Evolutionary conservation across 2,888 invertebrate species (phyloP), one percentile per base, ranked within the genome.

Genomic region (Tenthredo amoena): DNA sequence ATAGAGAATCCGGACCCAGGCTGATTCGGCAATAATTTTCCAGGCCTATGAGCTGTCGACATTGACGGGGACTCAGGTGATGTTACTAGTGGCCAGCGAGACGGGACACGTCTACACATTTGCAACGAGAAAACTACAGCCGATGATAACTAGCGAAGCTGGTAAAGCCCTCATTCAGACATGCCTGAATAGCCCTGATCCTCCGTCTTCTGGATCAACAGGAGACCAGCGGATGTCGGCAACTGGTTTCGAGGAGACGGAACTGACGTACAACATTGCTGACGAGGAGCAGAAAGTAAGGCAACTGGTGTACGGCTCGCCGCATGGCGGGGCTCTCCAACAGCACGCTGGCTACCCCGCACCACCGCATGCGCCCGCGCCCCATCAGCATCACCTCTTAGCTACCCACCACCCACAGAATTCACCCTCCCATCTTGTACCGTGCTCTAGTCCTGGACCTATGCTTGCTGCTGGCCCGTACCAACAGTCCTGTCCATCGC

Each of bases 91-190:
- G 89, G 99, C 99, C 87, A 99, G 98, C 88, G 99, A 99, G 94
- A 99, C 99, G 31, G 99, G 99, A 84, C 99, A 99, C 95, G 99
- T 99, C 92, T 99, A 99, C 95, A 99, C 99, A 87, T 99, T 99
- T 95, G 99, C 99, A 88, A 99, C 99, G 89, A 96, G 99, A 90
- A 99, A 99, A 94, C 96, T 99, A 84, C 99, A 99, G 94, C 99
- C 99, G 89, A 99, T 99, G 99, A 99, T 99, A 94, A 99, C 99
- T 77, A 99, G 99, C 89, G 98, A 98, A 93, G 97, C 98, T 86
- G 99, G 99, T 89, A 99, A 99, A 94, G 97, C 99, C 88, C 95
- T 99, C 90, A 99, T 99, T 92, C 99, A 99, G 95, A 99, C 99
- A 90, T 99, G 99, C 94, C 96, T 99, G 87, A 99, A 99, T 94